Base-by-base conservation (phyloP, 2,113 vertebrate genomes). In the Sinocyclocheilus rhinocerous region DNA sequence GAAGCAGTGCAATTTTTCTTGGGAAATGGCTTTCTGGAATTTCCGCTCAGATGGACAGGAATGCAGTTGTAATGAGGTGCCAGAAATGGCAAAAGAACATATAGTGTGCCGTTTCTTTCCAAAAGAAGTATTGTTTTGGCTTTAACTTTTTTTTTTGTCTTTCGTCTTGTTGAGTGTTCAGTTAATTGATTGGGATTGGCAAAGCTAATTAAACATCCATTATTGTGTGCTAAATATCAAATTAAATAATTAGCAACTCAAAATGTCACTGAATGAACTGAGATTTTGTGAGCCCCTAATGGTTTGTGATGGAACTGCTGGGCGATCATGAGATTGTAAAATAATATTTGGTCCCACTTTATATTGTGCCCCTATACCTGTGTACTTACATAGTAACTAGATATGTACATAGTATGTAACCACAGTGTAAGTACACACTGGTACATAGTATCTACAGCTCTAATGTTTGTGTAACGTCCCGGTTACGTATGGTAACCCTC, bases 1-100 rank as follows among this genome's bases (percentile, higher is more conserved):
- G 73, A 69, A 82, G 77, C 73, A 33, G 63, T 22, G 33, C 48
- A n/a, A 55, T 84, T 81, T 84, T 76, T 48, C 33, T 48, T 73
- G 39, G 50, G 45, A 63, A 73, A 79, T 80, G 29, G 67, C 65
- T 63, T 84, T 76, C 48, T 76, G 59, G 33, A 33, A 69, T 39
- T 83, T 50, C n/a, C 8, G 67, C 78, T 77, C 88, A 84, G 85
- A 76, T 89, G 85, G 85, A 84, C 33, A 52, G 36, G 61, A 75
- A 63, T 52, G n/a, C 10, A 24, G 12, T 45, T 13, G 61, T 82
- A 55, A 85, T 85, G 72, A 69, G 39, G 2, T 84, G 59, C 39
- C 26, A 63, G 72, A 39, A 77, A 82, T 81, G 18, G n/a, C 73
- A 83, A 16, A 16, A 29, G 10, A 75, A 45, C 70, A 8, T 7